Evolutionary conservation across 2,888 invertebrate species (phyloP).

Genomic region (Dicycla oo): DNA sequence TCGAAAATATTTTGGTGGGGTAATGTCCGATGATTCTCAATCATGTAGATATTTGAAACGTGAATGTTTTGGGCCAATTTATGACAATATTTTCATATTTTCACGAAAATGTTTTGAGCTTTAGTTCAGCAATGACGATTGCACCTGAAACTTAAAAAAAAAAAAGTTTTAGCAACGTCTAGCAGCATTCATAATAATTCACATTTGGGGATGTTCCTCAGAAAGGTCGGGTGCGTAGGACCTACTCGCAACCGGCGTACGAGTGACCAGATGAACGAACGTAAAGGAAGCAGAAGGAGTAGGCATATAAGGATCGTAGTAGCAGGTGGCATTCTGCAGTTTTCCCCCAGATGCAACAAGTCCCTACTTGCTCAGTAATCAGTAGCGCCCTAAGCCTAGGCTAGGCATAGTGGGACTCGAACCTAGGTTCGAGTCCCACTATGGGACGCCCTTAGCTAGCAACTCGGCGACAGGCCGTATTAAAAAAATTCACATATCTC

Average conservation of each 20-base stretch:
- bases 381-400: too few species aligned
- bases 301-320: background rate
- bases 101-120: conserved; percentile 1
- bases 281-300: background rate
- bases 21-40: background rate
- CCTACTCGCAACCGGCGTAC: background rate
- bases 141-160: too few species aligned
- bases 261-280: background rate
- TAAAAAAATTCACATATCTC: too few species aligned
- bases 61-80: background rate
- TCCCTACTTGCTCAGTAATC: too few species aligned
- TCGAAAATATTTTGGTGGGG: background rate
- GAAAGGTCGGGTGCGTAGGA: background rate
- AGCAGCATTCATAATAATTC: background rate
- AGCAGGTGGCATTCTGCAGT: background rate
- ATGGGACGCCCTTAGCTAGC: too few species aligned
- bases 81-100: background rate
- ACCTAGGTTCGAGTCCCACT: too few species aligned
- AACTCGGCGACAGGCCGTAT: too few species aligned
- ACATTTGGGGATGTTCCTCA: background rate
- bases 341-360: too few species aligned
- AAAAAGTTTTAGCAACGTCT: too few species aligned
- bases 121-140: background rate
- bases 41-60: conserved; percentile 1
- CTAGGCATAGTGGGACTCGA: too few species aligned